Percentiles rank a stretch among this genome's conserved stretches.
These are phyloP conservation scores for Trimorus sp. DNA, from an alignment of 2,888 invertebrate genomes.

Conservation along the genomic window DNA sequence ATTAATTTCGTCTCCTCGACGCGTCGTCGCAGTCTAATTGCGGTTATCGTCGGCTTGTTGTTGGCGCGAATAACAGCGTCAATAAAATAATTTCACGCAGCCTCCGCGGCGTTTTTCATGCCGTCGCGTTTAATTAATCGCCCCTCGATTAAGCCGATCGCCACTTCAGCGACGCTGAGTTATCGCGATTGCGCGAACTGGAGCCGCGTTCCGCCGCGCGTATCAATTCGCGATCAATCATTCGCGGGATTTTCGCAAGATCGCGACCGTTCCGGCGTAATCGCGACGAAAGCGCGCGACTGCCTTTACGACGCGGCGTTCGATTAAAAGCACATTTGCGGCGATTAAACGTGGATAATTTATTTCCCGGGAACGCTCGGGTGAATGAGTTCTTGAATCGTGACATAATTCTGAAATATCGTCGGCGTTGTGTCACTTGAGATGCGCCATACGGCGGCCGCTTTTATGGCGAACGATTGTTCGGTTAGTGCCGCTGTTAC, in stretches of 20 bases:
- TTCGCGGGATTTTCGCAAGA: not conserved
- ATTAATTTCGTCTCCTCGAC: no score
- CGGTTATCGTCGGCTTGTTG: no score
- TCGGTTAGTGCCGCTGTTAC: slow-evolving; percentile 13
- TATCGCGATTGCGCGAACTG: no score
- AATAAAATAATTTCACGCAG: no score
- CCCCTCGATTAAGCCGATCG: no score
- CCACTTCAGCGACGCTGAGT: no score
- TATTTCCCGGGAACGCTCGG: slow-evolving; percentile 30
- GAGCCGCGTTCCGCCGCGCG: no score
- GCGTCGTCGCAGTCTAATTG: no score
- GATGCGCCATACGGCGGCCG: slow-evolving; percentile 38
- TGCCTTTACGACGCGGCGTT: slow-evolving; percentile 16
- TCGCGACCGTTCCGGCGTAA: slow-evolving; percentile 7
- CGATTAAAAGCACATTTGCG: slow-evolving; percentile 37
- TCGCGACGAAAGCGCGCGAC: slow-evolving; percentile 10
- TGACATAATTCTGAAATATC: slow-evolving; percentile 47
- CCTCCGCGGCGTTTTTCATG: no score
- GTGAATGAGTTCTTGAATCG: slow-evolving; percentile 30
- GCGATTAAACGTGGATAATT: slow-evolving; percentile 32
- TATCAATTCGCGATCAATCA: no score
- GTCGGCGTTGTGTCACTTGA: slow-evolving; percentile 16
- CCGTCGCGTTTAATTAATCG: no score
- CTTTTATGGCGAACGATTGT: slow-evolving; percentile 39
- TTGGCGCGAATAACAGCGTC: no score